These are phyloP conservation scores for Scaptomyza parva DNA, from an alignment of 2,888 invertebrate genomes.

Conservation along the genomic window DNA sequence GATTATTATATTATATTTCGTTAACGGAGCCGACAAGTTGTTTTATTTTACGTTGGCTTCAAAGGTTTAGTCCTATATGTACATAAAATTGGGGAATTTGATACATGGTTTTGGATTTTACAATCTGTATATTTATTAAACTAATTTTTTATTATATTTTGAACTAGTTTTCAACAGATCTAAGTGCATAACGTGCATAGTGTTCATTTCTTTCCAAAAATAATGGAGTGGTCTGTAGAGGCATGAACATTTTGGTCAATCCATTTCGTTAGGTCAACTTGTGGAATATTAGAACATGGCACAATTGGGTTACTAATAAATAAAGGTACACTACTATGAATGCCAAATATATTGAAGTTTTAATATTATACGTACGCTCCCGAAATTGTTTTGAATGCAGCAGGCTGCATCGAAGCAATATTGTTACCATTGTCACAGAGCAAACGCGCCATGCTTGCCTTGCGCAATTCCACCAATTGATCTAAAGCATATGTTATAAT, in stretches of 20 bases:
- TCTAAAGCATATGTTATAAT: conserved; percentile 76
- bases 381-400: conserved; percentile 89
- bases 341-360: neutral
- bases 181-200: conserved; percentile 8
- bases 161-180: conserved; percentile 64
- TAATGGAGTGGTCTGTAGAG: conserved; percentile 48
- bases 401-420: conserved; percentile 88
- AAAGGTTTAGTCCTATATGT: no score
- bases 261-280: conserved; percentile 88
- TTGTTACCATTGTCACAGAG: conserved; percentile 92
- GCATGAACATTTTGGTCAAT: conserved; percentile 74
- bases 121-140: conserved; percentile 60
- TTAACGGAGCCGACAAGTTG: no score
- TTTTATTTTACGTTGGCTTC: no score
- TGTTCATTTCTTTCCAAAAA: conserved; percentile 63
- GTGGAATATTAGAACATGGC: conserved; percentile 87
- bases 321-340: neutral
- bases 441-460: conserved; percentile 90
- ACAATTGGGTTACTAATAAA: conserved; percentile 87
- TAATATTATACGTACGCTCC: conserved; percentile 85
- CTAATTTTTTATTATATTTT: conserved; percentile 68
- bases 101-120: conserved; percentile 59
- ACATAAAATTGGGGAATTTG: conserved; percentile 62
- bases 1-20: no score
- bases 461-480: conserved; percentile 92